Conservation (phyloP, 1,140 invertebrate genomes). For the Glossosoma conforme region DNA sequence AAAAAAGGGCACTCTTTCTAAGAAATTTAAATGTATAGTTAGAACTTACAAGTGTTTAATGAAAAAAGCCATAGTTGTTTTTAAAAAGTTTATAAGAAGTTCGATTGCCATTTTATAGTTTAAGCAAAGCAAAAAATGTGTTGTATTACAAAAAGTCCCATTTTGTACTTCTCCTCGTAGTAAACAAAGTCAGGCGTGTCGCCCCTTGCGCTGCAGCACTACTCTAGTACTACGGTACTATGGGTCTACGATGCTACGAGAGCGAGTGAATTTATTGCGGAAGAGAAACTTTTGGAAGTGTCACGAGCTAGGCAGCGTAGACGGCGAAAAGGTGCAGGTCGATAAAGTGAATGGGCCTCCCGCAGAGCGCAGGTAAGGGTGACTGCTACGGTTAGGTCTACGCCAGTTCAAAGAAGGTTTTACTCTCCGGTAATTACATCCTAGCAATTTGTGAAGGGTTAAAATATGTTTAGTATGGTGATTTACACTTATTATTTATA, state of each 20-base stretch:
- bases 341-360: slow-evolving; percentile 2
- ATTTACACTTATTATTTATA: too few species aligned
- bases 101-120: too few species aligned
- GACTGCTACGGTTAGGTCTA: too few species aligned
- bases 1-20: too few species aligned
- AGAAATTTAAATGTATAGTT: too few species aligned
- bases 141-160: too few species aligned
- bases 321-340: slow-evolving; percentile 7
- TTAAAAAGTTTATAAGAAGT: too few species aligned
- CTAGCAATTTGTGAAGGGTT: slow-evolving; percentile 1
- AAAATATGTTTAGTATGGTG: too few species aligned
- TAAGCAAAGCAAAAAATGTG: too few species aligned
- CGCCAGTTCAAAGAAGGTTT: background rate
- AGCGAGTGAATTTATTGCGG: slow-evolving; percentile 14
- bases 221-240: background rate
- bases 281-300: slow-evolving; percentile 15
- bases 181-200: background rate
- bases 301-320: slow-evolving; percentile 1
- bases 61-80: too few species aligned
- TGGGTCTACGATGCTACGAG: slow-evolving; percentile 1
- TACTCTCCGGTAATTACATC: slow-evolving; percentile 3
- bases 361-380: background rate
- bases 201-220: background rate
- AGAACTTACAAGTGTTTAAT: too few species aligned
- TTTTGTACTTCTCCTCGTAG: too few species aligned